Conservation (phyloP, 2,888 invertebrate species). For the Trileptium ribeirensis region DNA sequence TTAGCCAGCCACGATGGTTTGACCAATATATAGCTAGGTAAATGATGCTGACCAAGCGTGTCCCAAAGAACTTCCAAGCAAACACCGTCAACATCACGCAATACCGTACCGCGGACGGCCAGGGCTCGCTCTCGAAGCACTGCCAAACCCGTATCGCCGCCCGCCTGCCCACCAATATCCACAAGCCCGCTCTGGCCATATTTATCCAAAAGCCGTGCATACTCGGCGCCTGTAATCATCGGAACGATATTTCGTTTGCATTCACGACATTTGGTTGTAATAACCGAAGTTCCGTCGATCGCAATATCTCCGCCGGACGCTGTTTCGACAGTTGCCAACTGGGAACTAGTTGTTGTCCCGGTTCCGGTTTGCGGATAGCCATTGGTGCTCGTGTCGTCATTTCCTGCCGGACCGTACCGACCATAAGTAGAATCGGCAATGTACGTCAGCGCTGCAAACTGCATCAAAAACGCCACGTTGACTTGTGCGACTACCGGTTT, state of each 20-base stretch:
- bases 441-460: background rate
- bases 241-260: background rate
- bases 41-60: background rate
- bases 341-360: background rate
- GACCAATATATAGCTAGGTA: background rate
- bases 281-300: too few species aligned
- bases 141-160: background rate
- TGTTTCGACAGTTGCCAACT: background rate
- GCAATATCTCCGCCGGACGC: too few species aligned
- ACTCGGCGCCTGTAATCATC: background rate
- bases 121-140: background rate
- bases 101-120: background rate
- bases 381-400: background rate
- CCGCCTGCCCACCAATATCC: too few species aligned
- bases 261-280: background rate
- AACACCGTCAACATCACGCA: background rate
- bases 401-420: background rate
- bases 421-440: background rate
- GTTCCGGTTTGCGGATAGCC: background rate
- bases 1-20: background rate
- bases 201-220: background rate
- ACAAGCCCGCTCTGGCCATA: too few species aligned
- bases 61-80: conserved; percentile 5
- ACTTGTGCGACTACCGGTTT: background rate
- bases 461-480: background rate